A percentile compares a stretch with the other conserved stretches of the same genome.
Evolutionary conservation across 1,140 invertebrate genomes (phyloP).

Genomic region (Drosophila tsacasi): DNA sequence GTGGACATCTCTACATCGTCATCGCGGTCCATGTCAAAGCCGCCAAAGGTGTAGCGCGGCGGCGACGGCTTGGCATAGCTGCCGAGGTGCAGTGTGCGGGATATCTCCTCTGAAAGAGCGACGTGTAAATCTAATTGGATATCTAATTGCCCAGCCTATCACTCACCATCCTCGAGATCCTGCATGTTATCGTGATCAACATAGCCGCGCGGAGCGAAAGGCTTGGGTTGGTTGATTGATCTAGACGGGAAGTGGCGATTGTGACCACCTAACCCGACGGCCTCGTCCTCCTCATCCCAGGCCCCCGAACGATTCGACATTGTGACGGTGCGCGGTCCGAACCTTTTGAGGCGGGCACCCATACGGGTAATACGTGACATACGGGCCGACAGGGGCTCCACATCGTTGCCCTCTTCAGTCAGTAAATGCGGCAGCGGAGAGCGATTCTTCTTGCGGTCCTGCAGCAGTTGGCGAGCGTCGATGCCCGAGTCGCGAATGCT

Average conservation of each 20-base stretch:
- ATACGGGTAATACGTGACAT: conserved; percentile 67
- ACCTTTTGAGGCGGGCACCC: conserved; percentile 17
- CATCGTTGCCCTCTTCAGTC: not conserved
- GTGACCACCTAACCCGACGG: not conserved
- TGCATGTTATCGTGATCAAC: conserved; percentile 83
- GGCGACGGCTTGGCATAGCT: conserved; percentile 48
- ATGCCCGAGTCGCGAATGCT: conserved; percentile 87
- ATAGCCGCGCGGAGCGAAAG: conserved; percentile 74
- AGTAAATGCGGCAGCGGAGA: not conserved
- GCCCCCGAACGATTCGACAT: conserved; percentile 37
- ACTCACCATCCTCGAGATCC: conserved; percentile 77
- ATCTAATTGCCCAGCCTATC: not conserved
- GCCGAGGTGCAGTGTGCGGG: conserved; percentile 50
- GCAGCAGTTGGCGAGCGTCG: conserved; percentile 88
- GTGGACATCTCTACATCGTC: conserved; percentile 50
- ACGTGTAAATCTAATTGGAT: not conserved
- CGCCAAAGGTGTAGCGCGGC: conserved; percentile 22
- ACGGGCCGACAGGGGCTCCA: conserved; percentile 1
- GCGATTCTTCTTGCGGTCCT: conserved; percentile 59
- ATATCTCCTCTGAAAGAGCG: conserved; percentile 66
- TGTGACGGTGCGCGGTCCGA: conserved; percentile 57
- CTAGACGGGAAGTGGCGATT: conserved; percentile 7
- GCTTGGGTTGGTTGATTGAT: conserved; percentile 44
- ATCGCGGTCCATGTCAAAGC: conserved; percentile 45
- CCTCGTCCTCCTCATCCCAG: conserved; percentile 37